Conservation (phyloP, 2,797 vertebrate species). For the Pachyuromys duprasi region DNA sequence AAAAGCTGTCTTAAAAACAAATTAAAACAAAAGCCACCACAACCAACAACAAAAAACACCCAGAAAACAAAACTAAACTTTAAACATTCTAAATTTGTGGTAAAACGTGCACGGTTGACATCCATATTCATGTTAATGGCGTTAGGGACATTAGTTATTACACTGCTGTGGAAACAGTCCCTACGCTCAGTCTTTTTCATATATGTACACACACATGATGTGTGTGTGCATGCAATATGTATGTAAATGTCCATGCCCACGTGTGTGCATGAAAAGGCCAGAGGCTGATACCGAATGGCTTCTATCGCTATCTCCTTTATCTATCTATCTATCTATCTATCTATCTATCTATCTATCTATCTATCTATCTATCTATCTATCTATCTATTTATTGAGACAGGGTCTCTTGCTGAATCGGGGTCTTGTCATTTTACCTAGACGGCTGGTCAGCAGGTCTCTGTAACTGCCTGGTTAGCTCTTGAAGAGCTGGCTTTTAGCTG, state of each 20-base stretch:
- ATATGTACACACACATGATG: no score
- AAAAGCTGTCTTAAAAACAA: not conserved
- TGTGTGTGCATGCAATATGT: not conserved
- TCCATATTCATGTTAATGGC: not conserved
- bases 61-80: not conserved
- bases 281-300: not conserved
- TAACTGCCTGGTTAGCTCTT: not conserved
- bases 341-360: not conserved
- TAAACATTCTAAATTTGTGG: not conserved
- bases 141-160: not conserved
- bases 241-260: not conserved
- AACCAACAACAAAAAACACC: no score
- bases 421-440: not conserved
- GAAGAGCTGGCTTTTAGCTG: not conserved
- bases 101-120: not conserved
- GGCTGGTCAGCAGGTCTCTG: not conserved
- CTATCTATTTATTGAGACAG: not conserved
- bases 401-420: not conserved
- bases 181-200: not conserved
- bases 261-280: not conserved
- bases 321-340: not conserved
- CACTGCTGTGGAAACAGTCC: not conserved
- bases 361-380: not conserved
- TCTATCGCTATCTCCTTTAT: not conserved
- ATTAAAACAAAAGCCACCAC: not conserved